phyloP scores from a whole-genome alignment of 2,888 invertebrate species.

The Philereme transversata region DNA sequence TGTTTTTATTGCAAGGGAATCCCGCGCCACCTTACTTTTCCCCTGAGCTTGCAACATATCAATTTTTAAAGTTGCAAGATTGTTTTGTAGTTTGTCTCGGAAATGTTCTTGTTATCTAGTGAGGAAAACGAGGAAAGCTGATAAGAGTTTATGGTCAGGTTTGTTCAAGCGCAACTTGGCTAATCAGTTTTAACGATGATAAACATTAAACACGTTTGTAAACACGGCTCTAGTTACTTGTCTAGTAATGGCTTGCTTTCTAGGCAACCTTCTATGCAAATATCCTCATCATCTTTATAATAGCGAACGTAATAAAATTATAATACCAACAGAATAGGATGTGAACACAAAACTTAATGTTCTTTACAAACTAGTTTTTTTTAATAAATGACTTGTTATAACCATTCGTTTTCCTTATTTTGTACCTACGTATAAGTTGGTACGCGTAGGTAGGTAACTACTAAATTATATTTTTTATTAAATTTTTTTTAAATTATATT shows the following conservation, averaged over 20 bases:
- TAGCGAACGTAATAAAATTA: not conserved
- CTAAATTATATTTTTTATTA: too few relatives aligned
- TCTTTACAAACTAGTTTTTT: too few relatives aligned
- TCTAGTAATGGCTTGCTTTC: not conserved
- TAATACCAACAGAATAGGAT: too few relatives aligned
- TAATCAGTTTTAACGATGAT: slow-evolving; percentile 13
- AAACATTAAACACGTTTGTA: slow-evolving; percentile 12
- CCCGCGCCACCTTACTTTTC: not conserved
- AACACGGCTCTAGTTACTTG: slow-evolving; percentile 5
- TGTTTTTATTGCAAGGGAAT: not conserved
- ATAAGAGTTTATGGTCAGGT: slow-evolving; percentile 7
- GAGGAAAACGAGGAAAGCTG: slow-evolving; percentile 6
- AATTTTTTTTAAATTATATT: too few relatives aligned
- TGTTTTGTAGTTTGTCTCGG: slow-evolving; percentile 1
- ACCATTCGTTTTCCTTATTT: slow-evolving; percentile 3
- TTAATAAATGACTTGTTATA: not conserved
- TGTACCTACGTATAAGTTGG: not conserved
- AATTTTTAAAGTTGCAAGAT: too few relatives aligned
- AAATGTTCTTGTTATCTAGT: slow-evolving; percentile 12
- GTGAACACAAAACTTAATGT: too few relatives aligned
- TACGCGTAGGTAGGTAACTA: not conserved
- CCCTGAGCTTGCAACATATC: too few relatives aligned
- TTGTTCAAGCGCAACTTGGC: not conserved
- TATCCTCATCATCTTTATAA: slow-evolving; percentile 2
- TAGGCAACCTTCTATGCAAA: slow-evolving; percentile 1